Evolutionary conservation across 1,140 invertebrate genomes (phyloP).

Genomic region (Aphelinus certus): DNA sequence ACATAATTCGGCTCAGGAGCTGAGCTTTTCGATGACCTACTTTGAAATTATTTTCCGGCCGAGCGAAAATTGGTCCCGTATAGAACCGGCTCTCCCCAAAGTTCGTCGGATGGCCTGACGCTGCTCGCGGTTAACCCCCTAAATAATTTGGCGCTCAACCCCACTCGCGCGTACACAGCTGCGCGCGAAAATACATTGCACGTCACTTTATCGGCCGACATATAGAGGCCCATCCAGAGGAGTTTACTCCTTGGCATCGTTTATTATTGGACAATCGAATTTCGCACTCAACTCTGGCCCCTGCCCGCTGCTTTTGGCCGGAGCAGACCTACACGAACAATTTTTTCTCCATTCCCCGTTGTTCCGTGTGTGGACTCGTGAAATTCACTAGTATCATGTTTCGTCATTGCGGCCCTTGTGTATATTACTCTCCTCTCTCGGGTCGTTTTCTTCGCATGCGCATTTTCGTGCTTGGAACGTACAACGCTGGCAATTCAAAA

Average conservation of each 20-base stretch:
- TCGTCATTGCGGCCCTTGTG: too few species aligned
- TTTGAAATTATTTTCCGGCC: conserved; percentile 37
- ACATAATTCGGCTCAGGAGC: conserved; percentile 12
- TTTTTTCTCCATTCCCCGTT: not conserved
- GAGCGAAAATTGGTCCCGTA: not conserved
- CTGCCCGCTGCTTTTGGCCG: too few species aligned
- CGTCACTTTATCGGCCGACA: not conserved
- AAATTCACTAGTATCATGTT: too few species aligned
- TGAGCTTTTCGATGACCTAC: conserved; percentile 37
- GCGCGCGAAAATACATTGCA: not conserved
- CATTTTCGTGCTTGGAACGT: too few species aligned
- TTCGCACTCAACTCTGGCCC: too few species aligned
- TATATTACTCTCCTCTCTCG: too few species aligned
- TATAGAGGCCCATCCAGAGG: conserved; percentile 7
- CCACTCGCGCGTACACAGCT: too few species aligned
- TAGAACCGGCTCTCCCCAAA: not conserved
- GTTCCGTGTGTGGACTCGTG: too few species aligned
- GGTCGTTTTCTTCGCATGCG: too few species aligned
- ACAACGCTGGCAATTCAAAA: too few species aligned
- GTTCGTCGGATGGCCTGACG: too few species aligned
- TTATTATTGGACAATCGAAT: conserved; percentile 31
- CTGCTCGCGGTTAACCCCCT: too few species aligned
- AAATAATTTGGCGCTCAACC: not conserved
- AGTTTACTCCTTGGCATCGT: conserved; percentile 6
- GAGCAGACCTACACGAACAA: not conserved